These are phyloP conservation scores for Acipenser ruthenus DNA, from an alignment of 2,797 vertebrate genomes.

Conservation along the genomic window DNA sequence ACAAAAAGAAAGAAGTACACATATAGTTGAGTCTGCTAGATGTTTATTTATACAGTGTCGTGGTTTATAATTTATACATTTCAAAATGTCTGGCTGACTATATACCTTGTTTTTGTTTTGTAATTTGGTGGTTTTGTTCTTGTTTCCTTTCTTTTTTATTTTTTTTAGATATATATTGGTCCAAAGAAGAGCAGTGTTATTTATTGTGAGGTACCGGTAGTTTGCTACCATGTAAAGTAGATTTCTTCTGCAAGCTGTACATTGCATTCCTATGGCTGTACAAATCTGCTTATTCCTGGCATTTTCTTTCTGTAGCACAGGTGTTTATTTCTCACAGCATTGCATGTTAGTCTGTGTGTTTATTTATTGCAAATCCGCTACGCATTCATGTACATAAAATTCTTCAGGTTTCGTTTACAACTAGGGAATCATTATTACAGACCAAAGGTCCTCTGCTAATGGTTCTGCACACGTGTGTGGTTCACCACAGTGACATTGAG, in stretches of 20 bases:
- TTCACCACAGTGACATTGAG: conserved; percentile 41
- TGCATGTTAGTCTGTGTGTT: conserved; percentile 89
- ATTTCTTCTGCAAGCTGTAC: conserved; percentile 84
- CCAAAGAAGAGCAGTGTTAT: conserved; percentile 99
- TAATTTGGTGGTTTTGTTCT: conserved; percentile 39
- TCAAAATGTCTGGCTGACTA: conserved; percentile 93
- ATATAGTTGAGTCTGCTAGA: conserved; percentile 97
- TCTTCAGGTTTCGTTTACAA: conserved; percentile 93
- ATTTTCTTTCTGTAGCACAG: conserved; percentile 68
- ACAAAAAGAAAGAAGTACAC: conserved; percentile 90
- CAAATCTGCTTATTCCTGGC: conserved; percentile 70
- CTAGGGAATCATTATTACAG: conserved; percentile 79
- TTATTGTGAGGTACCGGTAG: conserved; percentile 82
- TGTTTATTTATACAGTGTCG: conserved; percentile 99
- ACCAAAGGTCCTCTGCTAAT: conserved; percentile 85
- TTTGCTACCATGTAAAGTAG: conserved; percentile 87
- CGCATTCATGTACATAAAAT: conserved; percentile 80
- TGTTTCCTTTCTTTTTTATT: conserved; percentile 45
- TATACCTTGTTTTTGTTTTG: conserved; percentile 74
- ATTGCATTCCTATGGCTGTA: conserved; percentile 88
- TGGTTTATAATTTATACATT: conserved; percentile 99
- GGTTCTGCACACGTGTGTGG: conserved; percentile 51
- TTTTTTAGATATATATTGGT: conserved; percentile 98
- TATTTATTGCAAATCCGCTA: conserved; percentile 96
- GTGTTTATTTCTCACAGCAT: conserved; percentile 75